These are phyloP conservation scores for Andrena flavipes DNA, from an alignment of 2,888 invertebrate genomes.

Conservation along the genomic window DNA sequence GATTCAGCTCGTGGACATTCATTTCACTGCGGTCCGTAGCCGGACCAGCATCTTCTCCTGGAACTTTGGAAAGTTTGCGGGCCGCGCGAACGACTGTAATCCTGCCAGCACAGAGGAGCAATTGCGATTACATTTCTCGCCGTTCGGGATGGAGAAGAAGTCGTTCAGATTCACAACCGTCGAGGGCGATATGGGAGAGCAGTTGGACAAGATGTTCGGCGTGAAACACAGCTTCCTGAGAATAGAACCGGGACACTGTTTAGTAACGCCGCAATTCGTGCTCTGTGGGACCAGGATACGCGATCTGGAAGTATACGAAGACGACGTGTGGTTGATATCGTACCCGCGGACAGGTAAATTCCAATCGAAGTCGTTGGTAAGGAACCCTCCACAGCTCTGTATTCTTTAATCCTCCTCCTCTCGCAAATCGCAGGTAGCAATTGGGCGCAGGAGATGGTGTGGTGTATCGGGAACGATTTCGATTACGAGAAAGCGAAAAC, in stretches of 20 bases:
- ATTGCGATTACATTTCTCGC: too few relatives aligned
- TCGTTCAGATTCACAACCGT: slow-evolving; percentile 87
- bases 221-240: slow-evolving; percentile 90
- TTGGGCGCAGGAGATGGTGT: slow-evolving; percentile 97
- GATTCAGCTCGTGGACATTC: slow-evolving; percentile 47
- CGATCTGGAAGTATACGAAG: slow-evolving; percentile 89
- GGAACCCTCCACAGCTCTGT: neutral
- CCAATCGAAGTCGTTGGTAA: neutral
- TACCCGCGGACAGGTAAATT: slow-evolving; percentile 93
- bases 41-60: slow-evolving; percentile 37
- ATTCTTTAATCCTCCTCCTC: slow-evolving; percentile 16
- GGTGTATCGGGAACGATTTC: slow-evolving; percentile 93
- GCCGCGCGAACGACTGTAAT: neutral
- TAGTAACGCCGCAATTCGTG: slow-evolving; percentile 90
- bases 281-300: slow-evolving; percentile 90
- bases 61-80: neutral
- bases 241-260: slow-evolving; percentile 90
- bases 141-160: slow-evolving; percentile 55
- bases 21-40: slow-evolving; percentile 51
- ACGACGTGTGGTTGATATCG: slow-evolving; percentile 94
- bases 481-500: slow-evolving; percentile 90
- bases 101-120: too few relatives aligned
- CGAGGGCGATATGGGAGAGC: slow-evolving; percentile 87
- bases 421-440: slow-evolving; percentile 89
- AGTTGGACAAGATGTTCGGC: slow-evolving; percentile 89